Percentiles rank a stretch among this genome's conserved stretches.
Conservation (phyloP, 2,888 invertebrate species). For the Teinopalpus imperialis region DNA sequence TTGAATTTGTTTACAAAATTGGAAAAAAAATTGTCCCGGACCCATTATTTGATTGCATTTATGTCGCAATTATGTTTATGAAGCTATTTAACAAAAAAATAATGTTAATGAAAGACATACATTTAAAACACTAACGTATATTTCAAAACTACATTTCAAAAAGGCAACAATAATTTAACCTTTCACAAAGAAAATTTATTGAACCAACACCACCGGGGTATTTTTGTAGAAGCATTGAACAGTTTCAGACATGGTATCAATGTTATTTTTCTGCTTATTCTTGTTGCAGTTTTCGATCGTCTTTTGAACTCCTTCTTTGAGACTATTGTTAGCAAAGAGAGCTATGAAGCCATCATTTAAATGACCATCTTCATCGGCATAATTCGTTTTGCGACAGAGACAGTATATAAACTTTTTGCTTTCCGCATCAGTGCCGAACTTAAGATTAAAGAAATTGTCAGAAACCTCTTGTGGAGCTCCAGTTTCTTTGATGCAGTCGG, state of each 20-base stretch:
- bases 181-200: slow-evolving; percentile 2
- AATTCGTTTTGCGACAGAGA: slow-evolving; percentile 15
- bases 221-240: slow-evolving; percentile 22
- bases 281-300: slow-evolving; percentile 21
- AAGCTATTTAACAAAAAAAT: too few species aligned
- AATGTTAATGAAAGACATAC: not conserved
- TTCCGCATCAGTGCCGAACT: slow-evolving; percentile 5
- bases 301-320: slow-evolving; percentile 9
- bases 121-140: slow-evolving; percentile 6
- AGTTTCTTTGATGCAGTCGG: slow-evolving; percentile 12
- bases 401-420: slow-evolving; percentile 21
- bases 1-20: too few species aligned
- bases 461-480: slow-evolving; percentile 9
- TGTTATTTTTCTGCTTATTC: slow-evolving; percentile 12
- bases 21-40: too few species aligned
- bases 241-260: slow-evolving; percentile 17
- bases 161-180: not conserved
- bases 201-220: slow-evolving; percentile 14
- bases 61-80: too few species aligned
- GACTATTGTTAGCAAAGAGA: slow-evolving; percentile 9
- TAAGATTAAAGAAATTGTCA: slow-evolving; percentile 21
- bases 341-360: slow-evolving; percentile 12
- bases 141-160: slow-evolving; percentile 8
- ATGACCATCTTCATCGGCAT: slow-evolving; percentile 22
- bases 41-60: too few species aligned